Percentiles rank a stretch among this genome's conserved stretches.
These are phyloP conservation scores for Ectemnius lituratus DNA, from an alignment of 2,888 invertebrate genomes.

Conservation along the genomic window DNA sequence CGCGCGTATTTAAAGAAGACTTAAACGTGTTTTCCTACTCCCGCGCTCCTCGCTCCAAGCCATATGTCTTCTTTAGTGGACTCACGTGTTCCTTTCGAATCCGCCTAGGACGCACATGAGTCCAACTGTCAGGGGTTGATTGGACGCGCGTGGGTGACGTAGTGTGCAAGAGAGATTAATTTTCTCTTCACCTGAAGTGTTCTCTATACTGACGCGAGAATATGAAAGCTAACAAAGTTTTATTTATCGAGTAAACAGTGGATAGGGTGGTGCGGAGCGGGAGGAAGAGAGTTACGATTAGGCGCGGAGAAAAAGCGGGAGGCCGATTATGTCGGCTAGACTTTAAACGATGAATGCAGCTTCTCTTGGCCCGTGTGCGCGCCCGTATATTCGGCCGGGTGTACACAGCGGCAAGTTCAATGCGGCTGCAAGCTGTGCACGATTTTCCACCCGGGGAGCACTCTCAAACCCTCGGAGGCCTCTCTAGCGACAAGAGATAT, in stretches of 20 bases:
- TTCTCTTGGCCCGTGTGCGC: neutral
- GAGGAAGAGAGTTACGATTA: slow-evolving; percentile 1
- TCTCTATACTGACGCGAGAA: neutral
- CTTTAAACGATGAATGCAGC: neutral
- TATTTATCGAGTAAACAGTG: neutral
- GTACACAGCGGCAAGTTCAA: slow-evolving; percentile 8
- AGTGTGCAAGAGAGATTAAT: neutral
- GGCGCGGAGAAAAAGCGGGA: neutral
- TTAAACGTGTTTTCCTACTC: slow-evolving; percentile 19
- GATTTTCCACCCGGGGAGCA: slow-evolving; percentile 23
- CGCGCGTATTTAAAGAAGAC: slow-evolving; percentile 41
- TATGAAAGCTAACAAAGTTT: neutral
- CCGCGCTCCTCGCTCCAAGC: neutral
- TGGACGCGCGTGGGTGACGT: slow-evolving; percentile 12
- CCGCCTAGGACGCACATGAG: slow-evolving; percentile 25
- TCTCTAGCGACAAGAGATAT: slow-evolving; percentile 1
- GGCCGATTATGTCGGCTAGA: neutral
- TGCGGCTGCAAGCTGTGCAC: slow-evolving; percentile 12
- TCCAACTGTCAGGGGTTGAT: slow-evolving; percentile 29
- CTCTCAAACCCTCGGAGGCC: slow-evolving; percentile 12
- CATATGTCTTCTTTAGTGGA: slow-evolving; percentile 23
- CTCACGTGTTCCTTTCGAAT: slow-evolving; percentile 24
- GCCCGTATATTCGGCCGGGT: neutral
- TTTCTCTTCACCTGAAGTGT: neutral
- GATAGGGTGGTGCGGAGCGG: no score